Evolutionary conservation across 2,888 invertebrate genomes (phyloP).

Genomic region (Palloptera scutellata): DNA sequence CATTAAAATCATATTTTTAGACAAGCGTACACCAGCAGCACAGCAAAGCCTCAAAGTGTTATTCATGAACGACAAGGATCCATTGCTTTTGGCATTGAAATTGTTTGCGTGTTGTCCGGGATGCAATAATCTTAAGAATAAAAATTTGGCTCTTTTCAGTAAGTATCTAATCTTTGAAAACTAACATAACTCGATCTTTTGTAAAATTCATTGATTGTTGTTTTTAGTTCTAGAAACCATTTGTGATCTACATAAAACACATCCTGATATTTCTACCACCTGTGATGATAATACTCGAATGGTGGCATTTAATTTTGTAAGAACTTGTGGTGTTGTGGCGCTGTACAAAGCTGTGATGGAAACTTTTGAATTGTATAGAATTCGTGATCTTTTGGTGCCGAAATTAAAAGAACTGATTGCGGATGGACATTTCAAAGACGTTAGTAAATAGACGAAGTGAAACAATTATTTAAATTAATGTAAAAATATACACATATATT

Average conservation of each 20-base stretch:
- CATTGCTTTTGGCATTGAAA: slow-evolving; percentile 58
- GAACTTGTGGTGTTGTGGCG: slow-evolving; percentile 71
- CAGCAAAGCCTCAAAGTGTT: slow-evolving; percentile 50
- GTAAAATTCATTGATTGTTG: background rate
- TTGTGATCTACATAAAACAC: slow-evolving; percentile 65
- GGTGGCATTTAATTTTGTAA: slow-evolving; percentile 77
- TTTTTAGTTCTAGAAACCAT: slow-evolving; percentile 70
- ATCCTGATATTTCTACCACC: slow-evolving; percentile 63
- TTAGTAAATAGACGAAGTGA: slow-evolving; percentile 44
- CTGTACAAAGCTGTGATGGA: slow-evolving; percentile 72
- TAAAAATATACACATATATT: background rate
- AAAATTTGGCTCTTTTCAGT: slow-evolving; percentile 56
- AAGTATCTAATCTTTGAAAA: slow-evolving; percentile 28
- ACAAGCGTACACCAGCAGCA: slow-evolving; percentile 52
- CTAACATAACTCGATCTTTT: background rate
- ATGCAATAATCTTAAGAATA: slow-evolving; percentile 61
- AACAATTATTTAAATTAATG: background rate
- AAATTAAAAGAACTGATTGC: slow-evolving; percentile 69
- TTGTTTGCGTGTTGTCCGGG: slow-evolving; percentile 62
- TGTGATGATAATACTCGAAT: slow-evolving; percentile 70
- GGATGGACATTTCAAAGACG: slow-evolving; percentile 74
- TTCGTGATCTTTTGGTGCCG: slow-evolving; percentile 71
- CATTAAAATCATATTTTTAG: slow-evolving; percentile 37
- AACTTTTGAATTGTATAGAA: slow-evolving; percentile 71
- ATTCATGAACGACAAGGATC: slow-evolving; percentile 49